Evolutionary conservation across 2,797 vertebrate genomes (phyloP), one percentile per base, ranked within the genome.

Genomic region (Silurus aristotelis): DNA sequence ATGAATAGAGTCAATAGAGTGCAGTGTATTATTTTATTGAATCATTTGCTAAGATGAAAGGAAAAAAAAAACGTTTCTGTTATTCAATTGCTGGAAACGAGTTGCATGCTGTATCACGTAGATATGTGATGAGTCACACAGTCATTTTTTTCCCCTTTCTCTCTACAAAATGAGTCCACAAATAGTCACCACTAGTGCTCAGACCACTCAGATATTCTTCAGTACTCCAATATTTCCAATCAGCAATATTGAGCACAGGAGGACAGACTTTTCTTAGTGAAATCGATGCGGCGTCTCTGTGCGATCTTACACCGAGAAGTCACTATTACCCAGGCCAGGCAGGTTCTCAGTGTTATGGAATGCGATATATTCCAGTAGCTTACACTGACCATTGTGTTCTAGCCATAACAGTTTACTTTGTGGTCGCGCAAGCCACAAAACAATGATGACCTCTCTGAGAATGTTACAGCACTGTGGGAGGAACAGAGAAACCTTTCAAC

Each of bases 331-430:
- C 46, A 87, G 73, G 20, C 76, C 66, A 52, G 6, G 75, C 48
- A 68, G 58, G 19, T 55, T 80, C 46, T 64, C 15, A 46, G 60
- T 84, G 38, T 84, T 78, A 80, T 73, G 85, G 75, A 83, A 73
- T 66, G 82, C 80, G 82, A 87, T 80, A 80, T 80, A 87, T 60
- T 66, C 58, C 82, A 80, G 38, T 80, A 83, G 80, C 68, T 75
- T 81, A 84, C 52, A 67, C 77, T 87, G 86, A 75, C 86, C 82
- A 84, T 84, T 84, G 82, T 87, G 68, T 84, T 75, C 61, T 72
- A 87, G 86, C 82, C 86, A 73, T 84, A 87, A 87, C 82, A 80
- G 86, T 84, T 87, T 87, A 87, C 82, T 75, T 70, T 87, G 82
- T 48, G 78, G 68, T 73, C 58, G 63, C 13, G 64, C 60, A 60